phyloP scores from a whole-genome alignment of 2,113 vertebrate genomes.

The Prinia subflava region DNA sequence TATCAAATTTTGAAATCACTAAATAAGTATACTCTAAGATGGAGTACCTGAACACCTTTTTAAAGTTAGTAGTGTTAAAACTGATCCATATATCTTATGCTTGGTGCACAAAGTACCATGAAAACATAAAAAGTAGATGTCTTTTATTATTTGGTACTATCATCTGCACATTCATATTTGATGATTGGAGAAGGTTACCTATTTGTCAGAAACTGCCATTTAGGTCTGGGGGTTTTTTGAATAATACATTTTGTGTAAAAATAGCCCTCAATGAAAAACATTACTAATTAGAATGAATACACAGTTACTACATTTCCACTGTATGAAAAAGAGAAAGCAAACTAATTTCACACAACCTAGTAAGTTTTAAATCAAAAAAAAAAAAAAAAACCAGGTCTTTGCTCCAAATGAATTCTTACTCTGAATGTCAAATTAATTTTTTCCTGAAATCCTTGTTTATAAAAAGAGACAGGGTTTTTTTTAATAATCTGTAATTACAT shows the following conservation, averaged over 20 bases:
- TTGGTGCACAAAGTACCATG: not conserved
- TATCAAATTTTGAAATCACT: not conserved
- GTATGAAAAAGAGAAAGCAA: not conserved
- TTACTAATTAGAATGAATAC: not conserved
- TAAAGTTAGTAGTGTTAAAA: not conserved
- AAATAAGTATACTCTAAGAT: not conserved
- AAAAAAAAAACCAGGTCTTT: not conserved
- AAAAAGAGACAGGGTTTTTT: not conserved
- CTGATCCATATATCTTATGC: not conserved
- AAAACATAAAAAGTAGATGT: not conserved
- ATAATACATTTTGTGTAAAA: not conserved
- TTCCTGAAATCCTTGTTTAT: not conserved
- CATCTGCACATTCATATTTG: not conserved
- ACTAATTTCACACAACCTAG: not conserved
- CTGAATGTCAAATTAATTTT: not conserved
- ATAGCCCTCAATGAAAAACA: not conserved
- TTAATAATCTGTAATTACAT: not conserved
- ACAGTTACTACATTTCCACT: not conserved
- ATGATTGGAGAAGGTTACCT: not conserved
- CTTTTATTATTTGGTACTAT: not conserved
- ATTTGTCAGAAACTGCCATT: not conserved
- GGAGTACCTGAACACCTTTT: not conserved
- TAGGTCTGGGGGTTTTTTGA: not conserved
- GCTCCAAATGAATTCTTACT: not conserved
- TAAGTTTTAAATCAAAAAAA: not conserved